Percentiles rank a stretch among this genome's conserved stretches.
phyloP scores from a whole-genome alignment of 2,888 invertebrate species.

The Ephialtes manifestator region DNA sequence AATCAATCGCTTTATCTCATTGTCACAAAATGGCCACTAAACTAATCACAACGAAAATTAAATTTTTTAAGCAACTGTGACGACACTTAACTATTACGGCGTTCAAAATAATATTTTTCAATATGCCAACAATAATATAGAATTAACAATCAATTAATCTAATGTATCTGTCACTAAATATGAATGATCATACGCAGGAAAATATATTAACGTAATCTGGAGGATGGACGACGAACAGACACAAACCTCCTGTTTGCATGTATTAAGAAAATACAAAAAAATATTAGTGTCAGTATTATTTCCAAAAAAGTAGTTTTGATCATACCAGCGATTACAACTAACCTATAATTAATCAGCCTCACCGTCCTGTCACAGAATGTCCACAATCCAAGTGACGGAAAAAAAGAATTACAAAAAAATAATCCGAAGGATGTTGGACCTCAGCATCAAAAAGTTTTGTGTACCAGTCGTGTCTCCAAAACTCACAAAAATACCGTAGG shows the following conservation, averaged over 20 bases:
- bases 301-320: not conserved
- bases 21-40: not conserved
- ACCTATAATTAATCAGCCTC: conserved; percentile 7
- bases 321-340: not conserved
- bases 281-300: not conserved
- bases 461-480: not conserved
- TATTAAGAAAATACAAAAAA: not conserved
- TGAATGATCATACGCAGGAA: not conserved
- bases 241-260: not conserved
- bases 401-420: conserved; percentile 12
- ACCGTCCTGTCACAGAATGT: not conserved
- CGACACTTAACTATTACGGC: too few species aligned
- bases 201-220: not conserved
- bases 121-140: not conserved
- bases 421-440: not conserved
- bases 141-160: not conserved
- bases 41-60: not conserved
- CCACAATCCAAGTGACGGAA: not conserved
- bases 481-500: conserved; percentile 7
- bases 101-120: not conserved
- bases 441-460: not conserved
- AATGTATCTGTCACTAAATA: not conserved
- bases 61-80: too few species aligned
- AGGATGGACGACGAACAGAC: not conserved
- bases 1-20: not conserved